These are phyloP conservation scores for Coleophora flavipennella DNA, from an alignment of 2,888 invertebrate genomes.

Conservation along the genomic window DNA sequence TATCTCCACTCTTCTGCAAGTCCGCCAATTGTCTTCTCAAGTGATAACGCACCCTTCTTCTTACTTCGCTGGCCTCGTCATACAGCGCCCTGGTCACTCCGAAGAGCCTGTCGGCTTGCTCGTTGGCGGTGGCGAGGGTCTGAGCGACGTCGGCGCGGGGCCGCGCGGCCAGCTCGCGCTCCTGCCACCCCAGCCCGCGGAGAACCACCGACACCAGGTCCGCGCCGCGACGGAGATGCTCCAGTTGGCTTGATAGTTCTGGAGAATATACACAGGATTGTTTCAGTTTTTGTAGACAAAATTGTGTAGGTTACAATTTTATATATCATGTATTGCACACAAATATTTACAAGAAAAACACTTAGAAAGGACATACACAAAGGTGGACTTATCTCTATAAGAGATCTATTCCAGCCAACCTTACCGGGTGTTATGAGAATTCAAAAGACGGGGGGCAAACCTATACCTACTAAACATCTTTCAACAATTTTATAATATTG, in stretches of 20 bases:
- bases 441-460: no score
- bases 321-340: no score
- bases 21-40: slow-evolving; percentile 67
- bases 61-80: slow-evolving; percentile 60
- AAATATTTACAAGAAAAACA: no score
- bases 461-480: no score
- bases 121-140: slow-evolving; percentile 26
- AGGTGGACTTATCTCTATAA: no score
- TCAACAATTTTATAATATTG: no score
- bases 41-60: slow-evolving; percentile 60
- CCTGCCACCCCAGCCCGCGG: slow-evolving; percentile 58
- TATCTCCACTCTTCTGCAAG: slow-evolving; percentile 76
- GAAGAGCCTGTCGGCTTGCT: slow-evolving; percentile 51
- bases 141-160: slow-evolving; percentile 27
- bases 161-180: slow-evolving; percentile 39
- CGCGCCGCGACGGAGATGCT: slow-evolving; percentile 40
- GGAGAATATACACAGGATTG: background rate
- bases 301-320: no score
- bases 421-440: no score
- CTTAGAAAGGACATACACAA: no score
- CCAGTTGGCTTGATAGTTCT: slow-evolving; percentile 41
- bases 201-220: slow-evolving; percentile 52
- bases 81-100: slow-evolving; percentile 51
- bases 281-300: no score
- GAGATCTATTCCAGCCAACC: no score